phyloP scores from a whole-genome alignment of 2,888 invertebrate genomes.

The Melipona bicolor region DNA sequence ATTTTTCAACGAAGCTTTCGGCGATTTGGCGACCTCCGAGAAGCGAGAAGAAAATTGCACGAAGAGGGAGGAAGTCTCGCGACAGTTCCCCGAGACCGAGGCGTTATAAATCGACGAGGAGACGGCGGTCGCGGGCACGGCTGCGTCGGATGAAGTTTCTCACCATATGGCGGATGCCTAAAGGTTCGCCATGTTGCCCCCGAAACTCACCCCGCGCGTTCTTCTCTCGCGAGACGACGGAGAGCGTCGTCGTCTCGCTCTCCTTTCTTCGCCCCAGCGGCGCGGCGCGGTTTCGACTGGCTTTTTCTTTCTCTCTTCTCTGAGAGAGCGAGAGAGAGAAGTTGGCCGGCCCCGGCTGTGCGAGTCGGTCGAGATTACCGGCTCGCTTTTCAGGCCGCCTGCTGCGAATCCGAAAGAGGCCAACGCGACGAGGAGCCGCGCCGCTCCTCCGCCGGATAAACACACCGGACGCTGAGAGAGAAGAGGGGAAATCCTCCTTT shows the following conservation, averaged over 20 bases:
- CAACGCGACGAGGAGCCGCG: conserved; percentile 58
- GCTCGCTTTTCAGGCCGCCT: conserved; percentile 69
- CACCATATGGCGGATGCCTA: conserved; percentile 57
- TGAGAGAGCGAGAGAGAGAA: too few relatives aligned
- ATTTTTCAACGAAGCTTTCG: too few relatives aligned
- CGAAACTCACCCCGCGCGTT: conserved; percentile 57
- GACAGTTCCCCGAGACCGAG: not conserved
- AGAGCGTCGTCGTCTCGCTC: conserved; percentile 9
- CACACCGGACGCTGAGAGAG: conserved; percentile 19
- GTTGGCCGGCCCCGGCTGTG: conserved; percentile 2
- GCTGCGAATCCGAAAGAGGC: conserved; percentile 70
- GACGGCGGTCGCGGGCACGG: not conserved
- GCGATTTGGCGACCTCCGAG: too few relatives aligned
- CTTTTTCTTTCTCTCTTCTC: not conserved
- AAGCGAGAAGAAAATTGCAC: too few relatives aligned
- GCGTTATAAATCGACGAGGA: conserved; percentile 27
- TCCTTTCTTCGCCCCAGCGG: not conserved
- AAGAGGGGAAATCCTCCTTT: conserved; percentile 34
- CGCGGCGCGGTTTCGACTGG: not conserved
- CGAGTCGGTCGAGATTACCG: conserved; percentile 56
- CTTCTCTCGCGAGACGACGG: not conserved
- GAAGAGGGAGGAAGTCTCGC: not conserved
- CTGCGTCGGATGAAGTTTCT: conserved; percentile 53
- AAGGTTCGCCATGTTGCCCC: conserved; percentile 51
- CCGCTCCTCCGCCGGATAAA: conserved; percentile 55